Conservation (phyloP, 1,140 invertebrate species). For the Teleopsis dalmanni region DNA sequence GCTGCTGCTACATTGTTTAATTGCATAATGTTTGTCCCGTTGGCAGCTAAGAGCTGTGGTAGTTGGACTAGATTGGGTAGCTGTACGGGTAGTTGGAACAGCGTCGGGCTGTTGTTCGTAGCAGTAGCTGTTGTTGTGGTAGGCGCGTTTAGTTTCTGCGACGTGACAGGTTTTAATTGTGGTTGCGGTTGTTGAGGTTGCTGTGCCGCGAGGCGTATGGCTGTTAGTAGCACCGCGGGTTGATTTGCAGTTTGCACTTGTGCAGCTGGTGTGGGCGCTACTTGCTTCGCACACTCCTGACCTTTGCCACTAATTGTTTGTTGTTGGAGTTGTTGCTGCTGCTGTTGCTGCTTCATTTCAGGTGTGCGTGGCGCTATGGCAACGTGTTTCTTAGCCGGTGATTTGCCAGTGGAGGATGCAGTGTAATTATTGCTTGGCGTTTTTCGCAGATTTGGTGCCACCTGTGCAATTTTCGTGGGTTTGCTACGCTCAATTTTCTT, state of each 20-base stretch:
- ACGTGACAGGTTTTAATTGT: slow-evolving; percentile 9
- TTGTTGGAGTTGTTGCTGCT: slow-evolving; percentile 16
- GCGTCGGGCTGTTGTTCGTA: slow-evolving; percentile 14
- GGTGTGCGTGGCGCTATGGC: slow-evolving; percentile 40
- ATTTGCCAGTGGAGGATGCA: slow-evolving; percentile 26
- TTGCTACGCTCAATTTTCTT: slow-evolving; percentile 42
- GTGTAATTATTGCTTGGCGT: slow-evolving; percentile 17
- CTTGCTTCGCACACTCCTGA: slow-evolving; percentile 1
- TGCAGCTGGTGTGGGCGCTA: background rate
- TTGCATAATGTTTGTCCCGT: slow-evolving; percentile 38
- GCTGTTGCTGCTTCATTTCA: slow-evolving; percentile 40
- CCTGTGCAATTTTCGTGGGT: slow-evolving; percentile 41
- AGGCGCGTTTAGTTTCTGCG: background rate
- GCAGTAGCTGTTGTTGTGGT: background rate
- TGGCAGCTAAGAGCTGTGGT: slow-evolving; percentile 36
- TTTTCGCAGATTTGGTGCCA: slow-evolving; percentile 41
- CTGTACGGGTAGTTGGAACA: slow-evolving; percentile 40
- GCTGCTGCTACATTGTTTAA: slow-evolving; percentile 34
- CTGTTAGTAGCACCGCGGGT: slow-evolving; percentile 47
- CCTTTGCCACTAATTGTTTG: slow-evolving; percentile 12
- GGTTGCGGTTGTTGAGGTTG: slow-evolving; percentile 4
- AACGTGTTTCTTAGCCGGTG: slow-evolving; percentile 42
- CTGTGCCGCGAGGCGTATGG: slow-evolving; percentile 48
- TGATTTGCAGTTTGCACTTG: slow-evolving; percentile 21
- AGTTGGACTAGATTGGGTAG: slow-evolving; percentile 42